Base-by-base conservation (phyloP, 1,140 invertebrate species). In the Camponotus floridanus region DNA sequence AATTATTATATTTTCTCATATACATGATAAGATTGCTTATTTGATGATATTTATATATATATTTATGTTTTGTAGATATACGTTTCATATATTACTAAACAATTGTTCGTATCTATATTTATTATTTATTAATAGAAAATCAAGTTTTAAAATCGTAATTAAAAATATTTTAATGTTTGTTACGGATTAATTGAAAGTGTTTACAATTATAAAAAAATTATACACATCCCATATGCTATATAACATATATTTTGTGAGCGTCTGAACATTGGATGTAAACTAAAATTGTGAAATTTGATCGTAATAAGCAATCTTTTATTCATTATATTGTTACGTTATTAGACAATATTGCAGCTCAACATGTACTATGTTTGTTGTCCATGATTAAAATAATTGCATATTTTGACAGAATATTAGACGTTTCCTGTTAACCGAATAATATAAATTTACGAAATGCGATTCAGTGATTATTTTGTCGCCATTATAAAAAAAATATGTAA, bases 301-400 rank as follows among this genome's bases (percentile, higher is more conserved):
- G 31, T 55, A 64, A 48, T 64, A 67, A 48, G 11, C 13, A 0
- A 68, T 51, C 36, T n/a, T 33, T 68, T 26, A 67, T 21, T 79
- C 65, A 26, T 21, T 31, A 8, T 48, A 18, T 39, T 39, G 31
- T 7, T 36, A 21, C 7, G 21, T 4, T 57, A 39, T 79, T 55
- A 39, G 13, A 33, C 6, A 9, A 62, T 31, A 67, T 55, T 13
- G 26, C 42, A 64, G 8, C 7, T 9, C n/a, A 33, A 67, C 45
- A 36, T 65, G n/a, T 7, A 64, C 4, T 42, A 42, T 33, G 61
- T 65, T 15, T 4, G 8, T 9, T 39, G 33, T 55, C 26, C 11
- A 42, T 26, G 15, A 33, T 80, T 80, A 45, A 81, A 61, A 48
- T 59, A 36, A 81, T 71, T 36, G n/a, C 31, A 57, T 55, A 42